Evolutionary conservation across 2,113 vertebrate species (phyloP).

Genomic region (Otolemur garnettii): DNA sequence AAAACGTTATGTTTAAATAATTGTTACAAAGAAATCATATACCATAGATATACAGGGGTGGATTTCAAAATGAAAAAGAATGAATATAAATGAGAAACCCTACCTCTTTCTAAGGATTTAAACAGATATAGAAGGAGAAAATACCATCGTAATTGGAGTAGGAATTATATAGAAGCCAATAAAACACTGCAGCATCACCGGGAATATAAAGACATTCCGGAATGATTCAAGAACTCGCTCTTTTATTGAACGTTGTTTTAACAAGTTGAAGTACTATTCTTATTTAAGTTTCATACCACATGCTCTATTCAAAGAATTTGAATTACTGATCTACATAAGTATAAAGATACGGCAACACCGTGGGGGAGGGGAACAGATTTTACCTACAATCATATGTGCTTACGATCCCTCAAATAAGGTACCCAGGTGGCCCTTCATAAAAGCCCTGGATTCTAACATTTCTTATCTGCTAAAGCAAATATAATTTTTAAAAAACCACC

Average conservation of each 20-base stretch:
- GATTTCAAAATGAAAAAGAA: background rate
- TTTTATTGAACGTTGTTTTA: background rate
- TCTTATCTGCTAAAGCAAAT: background rate
- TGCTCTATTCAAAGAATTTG: background rate
- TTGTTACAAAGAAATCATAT: background rate
- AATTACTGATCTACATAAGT: background rate
- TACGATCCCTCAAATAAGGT: background rate
- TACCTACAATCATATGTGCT: no score
- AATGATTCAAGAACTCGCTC: background rate
- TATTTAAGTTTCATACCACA: background rate
- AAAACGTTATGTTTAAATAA: background rate
- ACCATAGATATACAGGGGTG: background rate
- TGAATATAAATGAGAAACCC: background rate
- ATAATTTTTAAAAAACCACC: background rate
- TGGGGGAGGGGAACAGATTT: background rate
- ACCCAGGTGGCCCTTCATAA: background rate
- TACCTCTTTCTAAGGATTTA: background rate
- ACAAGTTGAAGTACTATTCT: background rate
- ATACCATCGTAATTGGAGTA: background rate
- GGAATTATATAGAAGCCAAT: background rate
- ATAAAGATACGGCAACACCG: background rate
- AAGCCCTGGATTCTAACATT: background rate
- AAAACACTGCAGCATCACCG: background rate
- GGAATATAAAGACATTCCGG: background rate
- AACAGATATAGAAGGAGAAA: background rate